phyloP scores from a whole-genome alignment of 2,113 vertebrate species.

The Nipponia nippon region DNA sequence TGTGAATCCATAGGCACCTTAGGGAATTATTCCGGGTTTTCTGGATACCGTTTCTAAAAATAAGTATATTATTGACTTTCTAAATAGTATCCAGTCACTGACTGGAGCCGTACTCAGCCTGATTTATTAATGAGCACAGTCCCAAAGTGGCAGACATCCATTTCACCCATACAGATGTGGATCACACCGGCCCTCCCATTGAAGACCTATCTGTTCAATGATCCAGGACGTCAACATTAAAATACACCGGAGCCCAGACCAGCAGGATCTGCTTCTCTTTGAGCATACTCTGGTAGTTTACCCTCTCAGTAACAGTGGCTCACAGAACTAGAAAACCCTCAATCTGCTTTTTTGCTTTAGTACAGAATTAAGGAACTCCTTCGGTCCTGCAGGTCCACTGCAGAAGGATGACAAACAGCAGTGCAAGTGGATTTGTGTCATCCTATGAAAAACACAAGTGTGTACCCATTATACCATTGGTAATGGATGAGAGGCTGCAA shows the following conservation, averaged over 20 bases:
- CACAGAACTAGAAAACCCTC: neutral
- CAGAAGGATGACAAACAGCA: neutral
- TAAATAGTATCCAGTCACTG: neutral
- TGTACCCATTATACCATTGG: neutral
- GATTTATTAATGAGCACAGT: neutral
- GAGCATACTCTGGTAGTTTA: fast-evolving
- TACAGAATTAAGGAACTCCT: neutral
- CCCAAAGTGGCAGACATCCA: neutral
- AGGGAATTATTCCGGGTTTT: neutral
- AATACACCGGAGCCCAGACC: neutral
- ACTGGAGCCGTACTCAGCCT: neutral
- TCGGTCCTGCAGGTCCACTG: neutral
- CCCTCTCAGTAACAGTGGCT: neutral
- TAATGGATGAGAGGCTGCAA: neutral
- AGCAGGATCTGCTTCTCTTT: neutral
- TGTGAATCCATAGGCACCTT: neutral
- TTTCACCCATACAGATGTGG: neutral
- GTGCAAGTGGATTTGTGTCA: neutral
- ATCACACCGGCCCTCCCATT: neutral
- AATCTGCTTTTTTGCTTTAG: neutral
- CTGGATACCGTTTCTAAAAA: neutral
- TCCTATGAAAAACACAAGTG: neutral
- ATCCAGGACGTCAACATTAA: fast-evolving
- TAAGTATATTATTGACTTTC: neutral
- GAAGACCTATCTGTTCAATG: neutral